Evolutionary conservation across 1,140 invertebrate species (phyloP).

Genomic region (Aphis craccivora): DNA sequence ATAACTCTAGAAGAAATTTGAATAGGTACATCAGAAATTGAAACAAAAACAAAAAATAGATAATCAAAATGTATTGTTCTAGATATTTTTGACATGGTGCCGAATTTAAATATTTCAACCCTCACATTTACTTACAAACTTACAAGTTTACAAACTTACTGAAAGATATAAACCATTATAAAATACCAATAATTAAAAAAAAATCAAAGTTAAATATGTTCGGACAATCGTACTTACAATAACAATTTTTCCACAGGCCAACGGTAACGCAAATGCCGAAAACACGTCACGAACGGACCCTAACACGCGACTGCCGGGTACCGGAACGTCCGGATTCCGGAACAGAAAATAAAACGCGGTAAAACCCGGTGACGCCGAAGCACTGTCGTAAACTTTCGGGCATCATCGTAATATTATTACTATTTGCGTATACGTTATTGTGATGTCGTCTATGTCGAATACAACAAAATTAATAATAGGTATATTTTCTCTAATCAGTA

Average conservation of each 20-base stretch:
- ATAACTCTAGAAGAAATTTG: neutral
- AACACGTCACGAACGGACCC: constrained; percentile 16
- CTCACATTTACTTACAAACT: too few species aligned
- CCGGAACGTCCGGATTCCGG: neutral
- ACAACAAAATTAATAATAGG: neutral
- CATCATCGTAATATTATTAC: neutral
- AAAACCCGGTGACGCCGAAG: constrained; percentile 1
- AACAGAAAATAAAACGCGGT: constrained; percentile 23
- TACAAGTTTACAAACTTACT: too few species aligned
- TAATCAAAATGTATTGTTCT: neutral
- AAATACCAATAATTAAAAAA: neutral
- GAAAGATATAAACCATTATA: neutral
- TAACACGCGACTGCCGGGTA: constrained; percentile 26
- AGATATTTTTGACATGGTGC: neutral
- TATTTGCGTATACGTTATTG: neutral
- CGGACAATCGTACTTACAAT: neutral
- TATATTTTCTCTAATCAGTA: neutral
- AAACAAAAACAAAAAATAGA: neutral
- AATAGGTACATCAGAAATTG: neutral
- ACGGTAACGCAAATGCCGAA: neutral
- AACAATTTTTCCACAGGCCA: neutral
- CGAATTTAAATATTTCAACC: neutral
- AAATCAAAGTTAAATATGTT: neutral
- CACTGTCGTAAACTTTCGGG: neutral
- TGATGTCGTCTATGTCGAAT: neutral